phyloP scores from a whole-genome alignment of 2,888 invertebrate genomes.

The Galerucella nymphaeae region DNA sequence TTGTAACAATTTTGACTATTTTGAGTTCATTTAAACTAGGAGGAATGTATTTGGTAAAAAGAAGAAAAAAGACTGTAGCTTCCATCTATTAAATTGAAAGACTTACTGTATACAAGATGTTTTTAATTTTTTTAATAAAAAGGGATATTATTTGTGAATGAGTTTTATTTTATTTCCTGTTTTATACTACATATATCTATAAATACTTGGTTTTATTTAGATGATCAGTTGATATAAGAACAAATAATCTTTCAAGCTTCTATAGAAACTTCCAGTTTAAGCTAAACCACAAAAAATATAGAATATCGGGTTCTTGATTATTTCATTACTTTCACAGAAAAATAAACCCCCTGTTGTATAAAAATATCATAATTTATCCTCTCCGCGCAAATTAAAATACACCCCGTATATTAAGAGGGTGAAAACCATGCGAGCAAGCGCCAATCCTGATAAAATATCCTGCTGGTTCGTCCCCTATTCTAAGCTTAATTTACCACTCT shows the following conservation, averaged over 20 bases:
- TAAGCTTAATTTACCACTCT: not conserved
- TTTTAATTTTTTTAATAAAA: not conserved
- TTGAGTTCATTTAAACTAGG: not conserved
- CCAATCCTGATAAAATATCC: not conserved
- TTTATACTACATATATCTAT: too few species aligned
- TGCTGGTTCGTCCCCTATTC: not conserved
- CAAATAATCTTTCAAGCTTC: too few species aligned
- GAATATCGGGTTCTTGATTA: too few species aligned
- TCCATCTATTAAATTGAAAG: not conserved
- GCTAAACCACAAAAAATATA: too few species aligned
- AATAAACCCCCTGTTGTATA: too few species aligned
- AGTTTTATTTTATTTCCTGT: too few species aligned
- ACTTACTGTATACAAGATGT: not conserved
- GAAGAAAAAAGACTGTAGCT: not conserved
- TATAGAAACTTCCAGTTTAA: too few species aligned
- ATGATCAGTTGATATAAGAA: too few species aligned
- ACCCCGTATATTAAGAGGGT: not conserved
- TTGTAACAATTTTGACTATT: not conserved
- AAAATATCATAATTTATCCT: not conserved
- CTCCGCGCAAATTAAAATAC: not conserved
- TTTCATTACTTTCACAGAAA: too few species aligned
- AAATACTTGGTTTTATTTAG: too few species aligned
- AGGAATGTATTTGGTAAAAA: not conserved
- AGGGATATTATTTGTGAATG: not conserved
- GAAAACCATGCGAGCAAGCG: slow-evolving; percentile 12